Conservation (phyloP, 2,888 invertebrate genomes). For the Calephelis perditalis region DNA sequence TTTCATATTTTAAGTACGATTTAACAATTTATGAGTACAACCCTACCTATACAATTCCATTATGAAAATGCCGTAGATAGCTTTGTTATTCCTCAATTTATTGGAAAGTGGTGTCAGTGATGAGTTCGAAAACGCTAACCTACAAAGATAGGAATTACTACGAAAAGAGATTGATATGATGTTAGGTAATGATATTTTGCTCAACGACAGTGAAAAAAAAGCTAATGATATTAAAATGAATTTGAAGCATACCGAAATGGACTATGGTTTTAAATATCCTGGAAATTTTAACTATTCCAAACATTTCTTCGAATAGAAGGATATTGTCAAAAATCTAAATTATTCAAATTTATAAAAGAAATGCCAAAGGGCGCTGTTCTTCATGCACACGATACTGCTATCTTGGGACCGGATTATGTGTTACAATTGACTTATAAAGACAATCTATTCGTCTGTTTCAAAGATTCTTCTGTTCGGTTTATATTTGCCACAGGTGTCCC, state of each 20-base stretch:
- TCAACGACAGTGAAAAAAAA: constrained; percentile 69
- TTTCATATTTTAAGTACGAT: too few species aligned
- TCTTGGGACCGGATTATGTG: constrained; percentile 79
- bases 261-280: constrained; percentile 64
- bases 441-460: constrained; percentile 76
- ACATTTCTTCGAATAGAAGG: constrained; percentile 82
- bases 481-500: constrained; percentile 48
- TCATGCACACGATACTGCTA: constrained; percentile 83
- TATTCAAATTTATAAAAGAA: constrained; percentile 80
- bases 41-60: too few species aligned
- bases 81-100: constrained; percentile 26
- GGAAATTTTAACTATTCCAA: constrained; percentile 78
- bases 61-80: constrained; percentile 38
- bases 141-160: constrained; percentile 59
- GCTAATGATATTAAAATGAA: constrained; percentile 53
- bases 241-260: constrained; percentile 68
- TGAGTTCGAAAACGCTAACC: constrained; percentile 33
- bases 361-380: constrained; percentile 88
- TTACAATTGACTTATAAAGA: constrained; percentile 80
- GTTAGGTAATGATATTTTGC: constrained; percentile 41
- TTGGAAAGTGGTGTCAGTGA: constrained; percentile 18
- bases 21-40: too few species aligned
- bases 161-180: constrained; percentile 57
- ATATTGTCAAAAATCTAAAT: constrained; percentile 77
- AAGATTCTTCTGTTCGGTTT: constrained; percentile 41